Conservation (phyloP, 2,797 vertebrate genomes). For the Ibycter americanus region DNA sequence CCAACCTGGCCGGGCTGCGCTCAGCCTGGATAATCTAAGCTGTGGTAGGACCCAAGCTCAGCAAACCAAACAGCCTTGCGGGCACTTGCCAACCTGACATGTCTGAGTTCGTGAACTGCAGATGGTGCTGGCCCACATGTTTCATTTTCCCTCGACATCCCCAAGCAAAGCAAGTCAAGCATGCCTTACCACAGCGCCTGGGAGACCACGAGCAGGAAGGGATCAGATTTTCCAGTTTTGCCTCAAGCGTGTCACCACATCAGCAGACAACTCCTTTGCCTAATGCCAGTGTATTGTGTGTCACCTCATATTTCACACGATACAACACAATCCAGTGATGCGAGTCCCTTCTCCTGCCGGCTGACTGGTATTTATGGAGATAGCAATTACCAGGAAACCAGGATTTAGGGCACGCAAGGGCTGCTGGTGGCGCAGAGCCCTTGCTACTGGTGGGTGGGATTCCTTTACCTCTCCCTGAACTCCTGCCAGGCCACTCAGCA, state of each 20-base stretch:
- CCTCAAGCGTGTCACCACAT: slow-evolving; percentile 62
- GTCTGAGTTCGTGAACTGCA: neutral
- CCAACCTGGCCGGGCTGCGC: neutral
- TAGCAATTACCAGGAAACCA: slow-evolving; percentile 5
- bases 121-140: neutral
- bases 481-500: slow-evolving; percentile 64
- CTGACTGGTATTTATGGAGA: slow-evolving; percentile 29
- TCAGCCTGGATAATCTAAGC: neutral
- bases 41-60: neutral
- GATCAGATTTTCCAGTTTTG: slow-evolving; percentile 58
- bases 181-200: neutral
- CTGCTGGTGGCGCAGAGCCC: slow-evolving; percentile 38
- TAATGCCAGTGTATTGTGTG: slow-evolving; percentile 53
- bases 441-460: slow-evolving; percentile 56
- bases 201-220: neutral
- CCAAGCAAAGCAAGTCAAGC: neutral
- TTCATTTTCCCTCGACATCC: neutral
- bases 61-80: neutral
- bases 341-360: neutral
- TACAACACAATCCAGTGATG: neutral
- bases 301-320: slow-evolving; percentile 66
- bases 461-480: slow-evolving; percentile 56
- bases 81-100: neutral
- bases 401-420: slow-evolving; percentile 15
- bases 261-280: slow-evolving; percentile 60